Evolutionary conservation across 2,797 vertebrate genomes (phyloP).

Genomic region (Labroides dimidiatus): DNA sequence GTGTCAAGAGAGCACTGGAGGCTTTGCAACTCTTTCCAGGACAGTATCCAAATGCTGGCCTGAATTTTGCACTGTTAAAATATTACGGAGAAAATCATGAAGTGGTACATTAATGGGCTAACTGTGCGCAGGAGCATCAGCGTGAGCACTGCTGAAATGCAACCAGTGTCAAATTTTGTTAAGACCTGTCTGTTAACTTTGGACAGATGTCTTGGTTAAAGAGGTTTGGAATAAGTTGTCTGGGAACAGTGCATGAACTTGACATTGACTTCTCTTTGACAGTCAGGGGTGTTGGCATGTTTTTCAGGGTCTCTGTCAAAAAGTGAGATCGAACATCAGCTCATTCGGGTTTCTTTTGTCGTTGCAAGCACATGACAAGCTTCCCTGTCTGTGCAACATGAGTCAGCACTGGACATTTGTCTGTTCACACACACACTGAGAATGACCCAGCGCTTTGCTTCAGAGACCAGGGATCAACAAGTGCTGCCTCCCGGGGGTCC

Average conservation of each 20-base stretch:
- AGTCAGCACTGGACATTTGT: constrained; percentile 60
- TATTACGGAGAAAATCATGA: constrained; percentile 24
- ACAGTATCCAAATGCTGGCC: constrained; percentile 35
- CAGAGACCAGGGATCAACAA: constrained; percentile 49
- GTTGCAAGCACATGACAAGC: constrained; percentile 36
- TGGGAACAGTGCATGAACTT: constrained; percentile 3
- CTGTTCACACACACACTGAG: constrained; percentile 45
- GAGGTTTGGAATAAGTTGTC: constrained; percentile 17
- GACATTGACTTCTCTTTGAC: constrained; percentile 5
- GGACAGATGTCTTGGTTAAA: constrained; percentile 12
- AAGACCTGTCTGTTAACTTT: not conserved
- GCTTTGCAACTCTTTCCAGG: constrained; percentile 57
- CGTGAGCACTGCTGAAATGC: not conserved
- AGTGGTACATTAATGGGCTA: constrained; percentile 11
- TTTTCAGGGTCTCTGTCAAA: constrained; percentile 38
- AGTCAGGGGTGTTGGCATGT: constrained; percentile 10
- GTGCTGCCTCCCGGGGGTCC: constrained; percentile 41
- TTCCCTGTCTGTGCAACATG: constrained; percentile 52
- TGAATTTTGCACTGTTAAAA: constrained; percentile 30
- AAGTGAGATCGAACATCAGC: constrained; percentile 24
- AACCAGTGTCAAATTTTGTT: not conserved
- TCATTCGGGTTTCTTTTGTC: constrained; percentile 24
- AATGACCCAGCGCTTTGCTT: constrained; percentile 37
- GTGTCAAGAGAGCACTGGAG: constrained; percentile 37
- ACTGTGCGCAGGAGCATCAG: not conserved